phyloP scores from a whole-genome alignment of 2,113 vertebrate species.

The Parotia lawesii region DNA sequence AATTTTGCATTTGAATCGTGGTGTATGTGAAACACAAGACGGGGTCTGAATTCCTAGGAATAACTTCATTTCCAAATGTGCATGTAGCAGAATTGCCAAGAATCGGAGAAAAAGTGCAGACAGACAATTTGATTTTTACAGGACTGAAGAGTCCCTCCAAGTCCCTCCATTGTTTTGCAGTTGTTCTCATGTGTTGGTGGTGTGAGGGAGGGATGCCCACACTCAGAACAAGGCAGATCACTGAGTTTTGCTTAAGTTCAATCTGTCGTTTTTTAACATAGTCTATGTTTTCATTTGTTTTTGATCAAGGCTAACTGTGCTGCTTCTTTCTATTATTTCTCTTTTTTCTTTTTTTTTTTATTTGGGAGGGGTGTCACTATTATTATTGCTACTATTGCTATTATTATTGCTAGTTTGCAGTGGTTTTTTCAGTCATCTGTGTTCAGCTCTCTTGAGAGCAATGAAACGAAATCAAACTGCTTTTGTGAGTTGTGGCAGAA shows the following conservation, averaged over 20 bases:
- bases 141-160: not conserved
- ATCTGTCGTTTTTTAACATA: not conserved
- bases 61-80: not conserved
- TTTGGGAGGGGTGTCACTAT: not conserved
- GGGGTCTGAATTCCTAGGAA: not conserved
- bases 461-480: slow-evolving; percentile 74
- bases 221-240: not conserved
- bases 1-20: not conserved
- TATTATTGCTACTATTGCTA: slow-evolving; percentile 18
- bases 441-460: slow-evolving; percentile 67
- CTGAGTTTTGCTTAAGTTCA: slow-evolving; percentile 3
- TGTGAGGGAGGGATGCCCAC: not conserved
- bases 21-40: not conserved
- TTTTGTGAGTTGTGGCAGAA: slow-evolving; percentile 74
- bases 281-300: not conserved
- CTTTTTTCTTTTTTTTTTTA: no score
- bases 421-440: slow-evolving; percentile 11
- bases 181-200: not conserved
- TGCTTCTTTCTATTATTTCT: not conserved
- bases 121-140: not conserved
- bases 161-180: not conserved
- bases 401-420: slow-evolving; percentile 37
- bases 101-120: not conserved
- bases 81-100: not conserved
- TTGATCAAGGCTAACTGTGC: slow-evolving; percentile 25